Evolutionary conservation across 2,113 vertebrate genomes (phyloP).

Genomic region (Machaerirhynchus nigripectus): DNA sequence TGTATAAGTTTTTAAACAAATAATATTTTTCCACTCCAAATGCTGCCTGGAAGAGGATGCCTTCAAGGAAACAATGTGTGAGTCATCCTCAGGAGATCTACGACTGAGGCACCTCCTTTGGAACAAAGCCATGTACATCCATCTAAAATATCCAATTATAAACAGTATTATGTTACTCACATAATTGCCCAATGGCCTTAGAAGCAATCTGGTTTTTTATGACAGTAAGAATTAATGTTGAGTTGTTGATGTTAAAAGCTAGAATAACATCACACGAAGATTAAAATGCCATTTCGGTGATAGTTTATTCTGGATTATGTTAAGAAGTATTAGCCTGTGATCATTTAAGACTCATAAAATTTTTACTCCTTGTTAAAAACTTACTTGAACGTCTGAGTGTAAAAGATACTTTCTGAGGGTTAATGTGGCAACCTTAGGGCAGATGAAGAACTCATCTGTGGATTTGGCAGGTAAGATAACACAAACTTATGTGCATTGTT

Average conservation of each 20-base stretch:
- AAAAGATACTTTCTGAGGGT: background rate
- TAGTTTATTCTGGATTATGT: background rate
- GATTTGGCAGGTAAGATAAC: background rate
- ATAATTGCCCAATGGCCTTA: background rate
- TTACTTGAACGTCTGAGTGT: background rate
- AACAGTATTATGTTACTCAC: background rate
- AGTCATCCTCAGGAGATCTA: slow-evolving; percentile 41
- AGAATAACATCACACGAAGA: background rate
- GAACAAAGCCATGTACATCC: background rate
- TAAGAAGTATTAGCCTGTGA: background rate
- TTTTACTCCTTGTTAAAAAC: background rate
- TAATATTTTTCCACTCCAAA: background rate
- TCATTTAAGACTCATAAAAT: background rate
- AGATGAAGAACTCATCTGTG: background rate
- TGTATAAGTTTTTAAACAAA: background rate
- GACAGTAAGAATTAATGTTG: slow-evolving; percentile 6
- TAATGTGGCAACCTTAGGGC: background rate
- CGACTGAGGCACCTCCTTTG: slow-evolving; percentile 23
- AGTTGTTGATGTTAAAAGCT: slow-evolving; percentile 12
- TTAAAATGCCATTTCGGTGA: slow-evolving; percentile 28
- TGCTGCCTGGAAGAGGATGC: slow-evolving; percentile 19
- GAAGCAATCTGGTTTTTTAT: background rate
- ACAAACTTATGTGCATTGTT: background rate
- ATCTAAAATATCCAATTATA: slow-evolving; percentile 14
- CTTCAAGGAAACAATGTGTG: slow-evolving; percentile 27